phyloP scores from a whole-genome alignment of 2,113 vertebrate genomes.

The Gavia stellata region DNA sequence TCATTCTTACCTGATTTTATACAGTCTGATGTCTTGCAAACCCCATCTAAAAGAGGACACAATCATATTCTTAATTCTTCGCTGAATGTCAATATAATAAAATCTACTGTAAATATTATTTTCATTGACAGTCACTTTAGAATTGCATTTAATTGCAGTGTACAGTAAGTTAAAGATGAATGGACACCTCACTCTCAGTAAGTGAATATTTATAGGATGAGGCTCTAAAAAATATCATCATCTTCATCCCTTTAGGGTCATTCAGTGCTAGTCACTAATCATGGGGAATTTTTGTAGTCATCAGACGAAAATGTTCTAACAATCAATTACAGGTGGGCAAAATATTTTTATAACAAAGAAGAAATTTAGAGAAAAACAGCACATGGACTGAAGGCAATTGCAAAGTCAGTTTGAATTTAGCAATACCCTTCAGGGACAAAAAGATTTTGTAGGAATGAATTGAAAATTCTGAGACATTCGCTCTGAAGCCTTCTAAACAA shows the following conservation, averaged over 20 bases:
- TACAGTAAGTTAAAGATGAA: neutral
- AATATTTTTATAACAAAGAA: neutral
- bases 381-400: neutral
- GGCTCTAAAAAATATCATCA: neutral
- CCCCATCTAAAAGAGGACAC: constrained; percentile 76
- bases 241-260: neutral
- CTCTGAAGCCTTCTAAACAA: neutral
- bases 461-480: neutral
- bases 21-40: constrained; percentile 91
- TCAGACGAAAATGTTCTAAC: neutral
- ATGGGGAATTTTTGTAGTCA: neutral
- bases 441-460: neutral
- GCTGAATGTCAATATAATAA: neutral
- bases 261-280: neutral
- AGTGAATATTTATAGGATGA: neutral
- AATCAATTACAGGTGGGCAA: neutral
- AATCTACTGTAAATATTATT: neutral
- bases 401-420: neutral
- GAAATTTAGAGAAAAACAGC: neutral
- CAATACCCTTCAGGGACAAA: neutral
- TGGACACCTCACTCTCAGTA: neutral
- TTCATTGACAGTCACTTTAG: neutral
- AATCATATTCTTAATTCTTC: neutral
- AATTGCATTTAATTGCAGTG: neutral
- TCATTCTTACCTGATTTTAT: constrained; percentile 87